phyloP scores from a whole-genome alignment of 2,888 invertebrate genomes.

The Melitaea athalia region DNA sequence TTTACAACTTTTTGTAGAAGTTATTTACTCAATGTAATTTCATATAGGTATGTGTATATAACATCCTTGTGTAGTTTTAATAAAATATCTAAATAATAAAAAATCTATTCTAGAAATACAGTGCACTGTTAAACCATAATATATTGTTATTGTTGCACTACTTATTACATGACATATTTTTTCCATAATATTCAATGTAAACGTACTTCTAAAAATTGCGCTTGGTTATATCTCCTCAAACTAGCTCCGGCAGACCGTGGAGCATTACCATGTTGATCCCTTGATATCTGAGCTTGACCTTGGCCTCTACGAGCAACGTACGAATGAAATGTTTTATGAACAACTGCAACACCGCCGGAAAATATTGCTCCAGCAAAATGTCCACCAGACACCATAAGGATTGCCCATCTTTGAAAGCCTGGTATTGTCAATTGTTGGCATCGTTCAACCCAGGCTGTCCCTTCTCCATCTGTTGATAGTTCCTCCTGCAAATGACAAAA shows the following conservation, averaged over 20 bases:
- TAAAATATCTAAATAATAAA: no score
- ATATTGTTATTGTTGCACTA: neutral
- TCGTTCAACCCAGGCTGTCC: conserved; percentile 67
- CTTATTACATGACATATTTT: neutral
- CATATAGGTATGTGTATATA: no score
- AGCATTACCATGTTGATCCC: conserved; percentile 84
- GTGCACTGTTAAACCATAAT: no score
- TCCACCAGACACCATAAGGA: conserved; percentile 93
- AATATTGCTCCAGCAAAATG: conserved; percentile 73
- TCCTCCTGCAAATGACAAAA: conserved; percentile 65
- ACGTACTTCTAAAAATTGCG: conserved; percentile 86
- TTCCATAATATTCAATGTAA: no score
- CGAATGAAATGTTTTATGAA: conserved; percentile 92
- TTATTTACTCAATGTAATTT: no score
- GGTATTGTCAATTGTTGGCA: conserved; percentile 62
- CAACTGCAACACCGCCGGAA: conserved; percentile 69
- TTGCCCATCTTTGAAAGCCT: conserved; percentile 84
- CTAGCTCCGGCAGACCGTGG: conserved; percentile 92
- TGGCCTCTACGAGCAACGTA: conserved; percentile 93
- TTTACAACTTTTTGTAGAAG: no score
- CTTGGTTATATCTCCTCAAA: conserved; percentile 90
- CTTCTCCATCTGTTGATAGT: conserved; percentile 72
- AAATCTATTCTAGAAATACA: no score
- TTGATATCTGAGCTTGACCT: conserved; percentile 87
- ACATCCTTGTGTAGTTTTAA: no score